Base-by-base conservation (phyloP, 2,113 vertebrate species). In the Hydrochoerus hydrochaeris region DNA sequence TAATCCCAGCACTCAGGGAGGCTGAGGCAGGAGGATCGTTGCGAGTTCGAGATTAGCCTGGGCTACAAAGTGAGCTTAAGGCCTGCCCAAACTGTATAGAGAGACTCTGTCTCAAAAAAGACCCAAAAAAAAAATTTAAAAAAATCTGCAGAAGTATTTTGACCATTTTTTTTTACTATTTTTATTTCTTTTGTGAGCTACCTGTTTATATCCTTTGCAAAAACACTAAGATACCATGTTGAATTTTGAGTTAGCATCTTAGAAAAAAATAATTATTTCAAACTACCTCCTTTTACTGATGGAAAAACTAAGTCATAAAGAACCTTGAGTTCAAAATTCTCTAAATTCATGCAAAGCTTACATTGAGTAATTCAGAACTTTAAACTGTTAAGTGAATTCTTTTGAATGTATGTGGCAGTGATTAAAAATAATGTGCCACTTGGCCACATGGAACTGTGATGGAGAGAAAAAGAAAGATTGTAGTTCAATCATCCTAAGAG, bases 181-280 rank as follows among this genome's bases (percentile, higher is more conserved):
- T 77, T 75, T 58, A 58, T 22, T 58, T 71, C 14, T 69, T 88
- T 84, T 89, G 49, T 58, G 77, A 78, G 77, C 44, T 52, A 80
- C 16, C 7, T 80, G 77, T 32, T 52, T 80, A 19, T 35, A 80
- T 90, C 13, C 41, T 92, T 85, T 85, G 35, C 17, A 92, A 49
- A 88, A 85, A 16, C 62, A 82, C n/a, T 65, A 58, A 60, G 41
- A 46, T 22, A 14, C 26, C 54, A 44, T 86, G 65, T 88, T 58
- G 58, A 60, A 78, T 84, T 88, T 69, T 94, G n/a, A 95, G 52
- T 80, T 85, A 62, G 20, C 24, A 8, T 91, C 62, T 82, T 86
- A 73, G 41, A 58, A 41, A 35, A 67, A 41, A 77, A 41, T 81
- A 85, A 46, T 60, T 91, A 46, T n/a, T 80, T 96, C n/a, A 88